Conservation (phyloP, 2,888 invertebrate genomes). For the Brachypalpus laphriformis region DNA sequence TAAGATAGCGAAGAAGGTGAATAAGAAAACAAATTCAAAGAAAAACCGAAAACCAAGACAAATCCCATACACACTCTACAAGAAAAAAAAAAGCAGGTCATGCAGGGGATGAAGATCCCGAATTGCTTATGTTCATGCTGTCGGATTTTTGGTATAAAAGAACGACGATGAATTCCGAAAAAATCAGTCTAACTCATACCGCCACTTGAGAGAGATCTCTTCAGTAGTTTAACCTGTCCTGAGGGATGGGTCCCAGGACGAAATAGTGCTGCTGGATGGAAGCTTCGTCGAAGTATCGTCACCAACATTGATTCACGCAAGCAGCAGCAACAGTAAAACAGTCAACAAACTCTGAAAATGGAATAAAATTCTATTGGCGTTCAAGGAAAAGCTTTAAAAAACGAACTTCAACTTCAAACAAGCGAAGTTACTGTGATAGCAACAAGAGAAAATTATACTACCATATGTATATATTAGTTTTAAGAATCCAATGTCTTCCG, state of each 20-base stretch:
- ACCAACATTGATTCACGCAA: background rate
- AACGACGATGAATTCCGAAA: conserved; percentile 22
- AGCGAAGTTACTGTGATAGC: conserved; percentile 61
- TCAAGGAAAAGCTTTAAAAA: conserved; percentile 55
- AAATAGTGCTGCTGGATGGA: background rate
- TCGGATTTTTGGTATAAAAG: conserved; percentile 60
- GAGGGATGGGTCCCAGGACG: conserved; percentile 25
- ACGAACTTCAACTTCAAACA: conserved; percentile 19
- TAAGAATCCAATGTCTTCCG: conserved; percentile 68
- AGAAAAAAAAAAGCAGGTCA: conserved; percentile 52
- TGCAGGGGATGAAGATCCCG: conserved; percentile 54
- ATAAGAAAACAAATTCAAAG: conserved; percentile 55
- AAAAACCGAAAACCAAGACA: conserved; percentile 36
- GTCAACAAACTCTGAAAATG: background rate
- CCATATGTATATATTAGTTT: background rate
- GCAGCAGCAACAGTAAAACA: background rate
- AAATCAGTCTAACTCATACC: conserved; percentile 70
- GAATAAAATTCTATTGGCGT: conserved; percentile 17
- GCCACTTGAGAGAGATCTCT: conserved; percentile 36
- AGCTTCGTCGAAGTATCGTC: background rate
- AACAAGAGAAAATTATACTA: conserved; percentile 29
- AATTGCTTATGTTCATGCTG: background rate
- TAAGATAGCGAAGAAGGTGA: conserved; percentile 53
- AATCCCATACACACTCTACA: conserved; percentile 43
- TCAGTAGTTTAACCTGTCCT: conserved; percentile 30